A percentile compares a stretch with the other conserved stretches of the same genome.
phyloP scores from a whole-genome alignment of 2,888 invertebrate species.

The Hipparchia sbordonii region DNA sequence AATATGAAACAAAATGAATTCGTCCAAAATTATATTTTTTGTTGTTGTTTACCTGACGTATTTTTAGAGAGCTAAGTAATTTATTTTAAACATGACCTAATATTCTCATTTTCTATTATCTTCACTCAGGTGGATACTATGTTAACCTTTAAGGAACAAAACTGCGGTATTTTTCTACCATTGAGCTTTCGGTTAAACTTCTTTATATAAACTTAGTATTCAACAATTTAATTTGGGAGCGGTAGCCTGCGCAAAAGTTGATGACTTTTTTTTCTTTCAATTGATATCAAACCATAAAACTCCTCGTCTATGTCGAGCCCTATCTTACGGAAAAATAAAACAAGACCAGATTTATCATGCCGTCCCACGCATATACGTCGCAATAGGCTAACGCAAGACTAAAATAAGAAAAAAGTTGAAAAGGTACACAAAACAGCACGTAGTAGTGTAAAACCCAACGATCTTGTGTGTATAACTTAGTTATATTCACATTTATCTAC shows the following conservation, averaged over 20 bases:
- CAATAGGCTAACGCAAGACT: conserved; percentile 71
- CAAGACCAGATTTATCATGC: conserved; percentile 77
- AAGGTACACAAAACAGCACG: conserved; percentile 56
- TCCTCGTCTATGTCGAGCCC: conserved; percentile 69
- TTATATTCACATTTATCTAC: conserved; percentile 82
- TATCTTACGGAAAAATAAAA: conserved; percentile 70
- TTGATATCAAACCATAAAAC: conserved; percentile 65
- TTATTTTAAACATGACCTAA: background rate
- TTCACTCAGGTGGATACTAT: background rate
- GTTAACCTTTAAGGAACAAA: background rate
- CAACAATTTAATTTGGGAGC: conserved; percentile 43
- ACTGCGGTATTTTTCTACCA: background rate
- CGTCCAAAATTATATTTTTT: background rate
- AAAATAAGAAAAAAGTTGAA: conserved; percentile 70
- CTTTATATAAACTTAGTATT: background rate
- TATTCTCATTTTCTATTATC: background rate
- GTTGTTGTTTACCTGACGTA: background rate
- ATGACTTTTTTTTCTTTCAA: conserved; percentile 43
- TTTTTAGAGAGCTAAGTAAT: background rate
- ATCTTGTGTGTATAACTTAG: conserved; percentile 79
- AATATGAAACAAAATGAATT: conserved; percentile 8
- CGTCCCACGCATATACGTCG: conserved; percentile 76
- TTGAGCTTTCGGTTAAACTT: background rate
- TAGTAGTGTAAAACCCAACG: conserved; percentile 81
- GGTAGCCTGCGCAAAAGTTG: conserved; percentile 1